phyloP scores from a whole-genome alignment of 1,140 invertebrate species.

The Cotesia chilonis region DNA sequence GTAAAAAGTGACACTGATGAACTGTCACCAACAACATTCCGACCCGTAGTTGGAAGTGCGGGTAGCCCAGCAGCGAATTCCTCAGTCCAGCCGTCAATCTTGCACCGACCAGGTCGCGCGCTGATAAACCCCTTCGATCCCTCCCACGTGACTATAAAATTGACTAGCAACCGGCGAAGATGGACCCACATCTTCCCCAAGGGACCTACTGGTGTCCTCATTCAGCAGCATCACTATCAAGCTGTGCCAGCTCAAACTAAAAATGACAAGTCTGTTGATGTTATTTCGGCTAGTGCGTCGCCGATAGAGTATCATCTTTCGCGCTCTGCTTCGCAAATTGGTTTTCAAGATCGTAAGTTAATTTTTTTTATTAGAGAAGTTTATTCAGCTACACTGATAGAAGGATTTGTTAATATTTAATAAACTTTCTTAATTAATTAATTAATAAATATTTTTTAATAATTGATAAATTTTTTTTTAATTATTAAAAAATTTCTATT shows the following conservation, averaged over 20 bases:
- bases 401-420: too few species aligned
- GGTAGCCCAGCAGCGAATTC: conserved; percentile 59
- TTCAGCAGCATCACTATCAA: conserved; percentile 94
- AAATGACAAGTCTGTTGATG: conserved; percentile 47
- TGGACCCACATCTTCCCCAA: conserved; percentile 99
- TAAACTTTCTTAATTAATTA: too few species aligned
- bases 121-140: conserved; percentile 98
- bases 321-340: conserved; percentile 59
- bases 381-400: too few species aligned
- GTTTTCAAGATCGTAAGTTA: conserved; percentile 64
- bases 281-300: conserved; percentile 41
- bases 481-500: too few species aligned
- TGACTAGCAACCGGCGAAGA: conserved; percentile 93
- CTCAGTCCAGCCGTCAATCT: conserved; percentile 52
- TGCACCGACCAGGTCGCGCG: conserved; percentile 75
- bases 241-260: conserved; percentile 73
- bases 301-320: conserved; percentile 32
- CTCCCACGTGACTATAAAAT: conserved; percentile 93
- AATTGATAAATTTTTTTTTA: too few species aligned
- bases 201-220: conserved; percentile 87
- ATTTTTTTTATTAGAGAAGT: not conserved
- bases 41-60: conserved; percentile 69
- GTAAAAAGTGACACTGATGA: conserved; percentile 61
- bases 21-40: conserved; percentile 67
- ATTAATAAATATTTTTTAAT: too few species aligned